A percentile compares a stretch with the other conserved stretches of the same genome.
Evolutionary conservation across 2,797 vertebrate species (phyloP).

Genomic region (Muraenolepis orangiensis): DNA sequence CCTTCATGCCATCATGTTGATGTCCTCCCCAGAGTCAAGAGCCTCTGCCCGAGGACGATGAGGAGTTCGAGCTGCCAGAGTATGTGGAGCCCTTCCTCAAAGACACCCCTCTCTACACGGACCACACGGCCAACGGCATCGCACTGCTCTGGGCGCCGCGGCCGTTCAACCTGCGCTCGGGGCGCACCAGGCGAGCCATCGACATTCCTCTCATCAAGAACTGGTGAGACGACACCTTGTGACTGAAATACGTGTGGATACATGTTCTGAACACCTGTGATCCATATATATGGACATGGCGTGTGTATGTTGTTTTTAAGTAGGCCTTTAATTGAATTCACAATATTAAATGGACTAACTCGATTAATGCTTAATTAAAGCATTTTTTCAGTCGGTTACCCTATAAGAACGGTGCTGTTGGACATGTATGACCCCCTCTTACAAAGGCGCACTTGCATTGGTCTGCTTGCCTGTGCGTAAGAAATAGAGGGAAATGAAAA

Average conservation of each 20-base stretch:
- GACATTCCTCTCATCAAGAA: slow-evolving; percentile 98
- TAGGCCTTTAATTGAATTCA: too few relatives aligned
- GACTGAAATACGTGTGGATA: neutral
- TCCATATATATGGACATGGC: neutral
- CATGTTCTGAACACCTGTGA: neutral
- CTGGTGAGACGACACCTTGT: slow-evolving; percentile 74
- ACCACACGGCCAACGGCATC: slow-evolving; percentile 98
- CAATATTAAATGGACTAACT: too few relatives aligned
- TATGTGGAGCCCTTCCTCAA: slow-evolving; percentile 96
- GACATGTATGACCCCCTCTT: slow-evolving; percentile 26
- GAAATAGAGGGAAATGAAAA: slow-evolving; percentile 57
- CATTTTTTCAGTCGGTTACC: too few relatives aligned
- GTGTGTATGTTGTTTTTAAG: slow-evolving; percentile 1
- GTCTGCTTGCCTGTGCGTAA: slow-evolving; percentile 63
- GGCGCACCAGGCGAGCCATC: slow-evolving; percentile 91
- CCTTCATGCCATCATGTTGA: neutral
- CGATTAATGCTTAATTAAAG: too few relatives aligned
- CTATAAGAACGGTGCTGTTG: too few relatives aligned
- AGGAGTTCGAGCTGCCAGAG: slow-evolving; percentile 98
- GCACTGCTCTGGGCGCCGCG: slow-evolving; percentile 95
- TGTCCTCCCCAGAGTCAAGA: slow-evolving; percentile 84
- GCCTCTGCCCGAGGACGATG: slow-evolving; percentile 94
- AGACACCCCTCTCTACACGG: slow-evolving; percentile 94
- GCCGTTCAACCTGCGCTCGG: slow-evolving; percentile 95
- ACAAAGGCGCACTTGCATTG: slow-evolving; percentile 65